Base-by-base conservation (phyloP, 2,888 invertebrate genomes). In the Bembecia ichneumoniformis region DNA sequence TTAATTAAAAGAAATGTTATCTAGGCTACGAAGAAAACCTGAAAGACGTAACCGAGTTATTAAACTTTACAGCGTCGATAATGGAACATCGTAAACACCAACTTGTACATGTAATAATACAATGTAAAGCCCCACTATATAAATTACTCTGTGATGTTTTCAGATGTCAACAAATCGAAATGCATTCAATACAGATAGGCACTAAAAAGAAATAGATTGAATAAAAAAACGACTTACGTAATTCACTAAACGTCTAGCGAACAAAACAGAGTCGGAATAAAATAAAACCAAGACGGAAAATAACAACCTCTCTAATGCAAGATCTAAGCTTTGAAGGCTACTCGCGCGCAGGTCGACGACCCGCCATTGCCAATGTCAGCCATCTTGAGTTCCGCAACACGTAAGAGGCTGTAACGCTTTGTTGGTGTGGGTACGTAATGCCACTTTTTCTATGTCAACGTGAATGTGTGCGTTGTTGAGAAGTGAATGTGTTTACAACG, bases 341-440 rank as follows among this genome's bases (percentile, higher is more conserved):
- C 78, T 71, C 75, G 74, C 76, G 74, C 74, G 77, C 65, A 73
- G 84, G 73, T 84, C 83, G 76, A 71, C 62, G 84, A 83, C 78
- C 80, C 63, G 58, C 83, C 87, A 87, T 83, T 87, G 87, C 87
- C 87, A 87, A 87, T 87, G 87, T 86, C 87, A 87, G 87, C 86
- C 86, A 86, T 84, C 81, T 86, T 84, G 83, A 82, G 83, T 86
- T 84, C 86, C 86, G 86, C 84, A 79, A 82, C 83, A 86, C 86
- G 86, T 86, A 86, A 86, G 86, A 86, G 78, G 82, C 84, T 35
- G 86, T 86, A 86, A 86, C 71, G 67, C 65, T 67, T 62, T 66
- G 65, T 59, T 59, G 64, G 86, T 87, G 84, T 83, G 86, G 50
- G 83, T 80, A 59, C 58, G 65, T 82, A 82, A 79, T 81, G 80